A percentile compares a stretch with the other conserved stretches of the same genome.
These are phyloP conservation scores for Oreochromis spilurus DNA, from an alignment of 2,113 vertebrate genomes.

Conservation along the genomic window DNA sequence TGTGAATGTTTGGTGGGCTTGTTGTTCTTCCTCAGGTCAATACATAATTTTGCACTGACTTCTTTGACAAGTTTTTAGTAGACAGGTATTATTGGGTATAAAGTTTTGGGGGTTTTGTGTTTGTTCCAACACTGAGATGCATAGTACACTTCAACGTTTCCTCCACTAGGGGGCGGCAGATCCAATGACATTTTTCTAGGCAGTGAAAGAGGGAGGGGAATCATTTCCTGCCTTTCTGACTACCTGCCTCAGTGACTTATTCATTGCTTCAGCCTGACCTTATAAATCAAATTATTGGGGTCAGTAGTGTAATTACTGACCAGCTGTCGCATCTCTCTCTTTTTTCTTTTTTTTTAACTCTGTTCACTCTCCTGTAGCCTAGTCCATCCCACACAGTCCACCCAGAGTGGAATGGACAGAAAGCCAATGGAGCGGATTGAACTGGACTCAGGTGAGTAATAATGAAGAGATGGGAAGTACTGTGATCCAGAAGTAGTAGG, in stretches of 20 bases:
- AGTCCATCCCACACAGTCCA: not conserved
- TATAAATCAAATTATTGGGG: conserved; percentile 31
- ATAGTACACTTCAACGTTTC: not conserved
- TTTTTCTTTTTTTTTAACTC: not conserved
- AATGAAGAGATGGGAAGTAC: not conserved
- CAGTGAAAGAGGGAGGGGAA: not conserved
- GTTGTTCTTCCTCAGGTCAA: not conserved
- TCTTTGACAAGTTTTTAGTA: not conserved
- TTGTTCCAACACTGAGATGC: not conserved
- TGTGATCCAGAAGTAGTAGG: not conserved
- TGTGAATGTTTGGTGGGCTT: not conserved
- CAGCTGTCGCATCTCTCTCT: not conserved
- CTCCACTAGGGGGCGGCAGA: conserved; percentile 41
- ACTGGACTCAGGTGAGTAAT: not conserved
- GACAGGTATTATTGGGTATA: not conserved
- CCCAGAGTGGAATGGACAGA: conserved; percentile 4
- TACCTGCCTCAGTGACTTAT: conserved; percentile 4
- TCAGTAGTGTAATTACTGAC: conserved; percentile 15
- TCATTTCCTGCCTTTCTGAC: not conserved
- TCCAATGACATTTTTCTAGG: not conserved
- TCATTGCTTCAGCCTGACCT: not conserved
- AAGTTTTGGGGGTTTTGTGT: accelerated
- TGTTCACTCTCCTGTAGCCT: not conserved
- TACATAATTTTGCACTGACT: not conserved
- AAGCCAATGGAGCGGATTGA: not conserved